Evolutionary conservation across 1,140 invertebrate genomes (phyloP).

Genomic region (Atopsyche davidsoni): DNA sequence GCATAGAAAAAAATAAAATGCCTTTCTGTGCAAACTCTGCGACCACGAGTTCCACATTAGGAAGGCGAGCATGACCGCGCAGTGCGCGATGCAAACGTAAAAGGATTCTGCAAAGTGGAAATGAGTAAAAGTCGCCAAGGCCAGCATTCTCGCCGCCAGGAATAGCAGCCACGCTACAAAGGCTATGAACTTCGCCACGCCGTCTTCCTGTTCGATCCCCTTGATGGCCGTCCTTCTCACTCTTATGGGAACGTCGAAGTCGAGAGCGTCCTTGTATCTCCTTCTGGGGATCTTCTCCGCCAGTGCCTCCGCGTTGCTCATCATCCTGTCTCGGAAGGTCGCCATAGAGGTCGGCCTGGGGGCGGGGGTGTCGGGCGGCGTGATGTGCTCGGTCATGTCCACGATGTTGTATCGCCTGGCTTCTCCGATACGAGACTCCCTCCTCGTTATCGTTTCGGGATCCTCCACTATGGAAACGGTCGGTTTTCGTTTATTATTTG

Average conservation of each 20-base stretch:
- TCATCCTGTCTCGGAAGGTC: constrained; percentile 15
- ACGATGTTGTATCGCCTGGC: constrained; percentile 17
- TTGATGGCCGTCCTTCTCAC: constrained; percentile 39
- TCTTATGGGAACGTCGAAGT: constrained; percentile 36
- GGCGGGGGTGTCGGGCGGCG: constrained; percentile 35
- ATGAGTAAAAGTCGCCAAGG: constrained; percentile 62
- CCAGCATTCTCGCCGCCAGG: constrained; percentile 58
- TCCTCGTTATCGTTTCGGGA: constrained; percentile 17
- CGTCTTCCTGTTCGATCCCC: constrained; percentile 63
- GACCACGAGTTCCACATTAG: constrained; percentile 53
- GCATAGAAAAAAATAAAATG: constrained; percentile 59
- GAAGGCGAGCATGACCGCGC: constrained; percentile 52
- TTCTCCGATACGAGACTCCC: not conserved
- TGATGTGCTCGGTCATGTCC: constrained; percentile 27
- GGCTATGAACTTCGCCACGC: constrained; percentile 55
- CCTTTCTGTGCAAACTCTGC: constrained; percentile 46
- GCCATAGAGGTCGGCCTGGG: constrained; percentile 21
- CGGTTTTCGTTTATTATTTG: constrained; percentile 11
- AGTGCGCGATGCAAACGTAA: constrained; percentile 53
- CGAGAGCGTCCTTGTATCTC: constrained; percentile 15
- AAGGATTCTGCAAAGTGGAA: constrained; percentile 57
- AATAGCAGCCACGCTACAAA: constrained; percentile 69
- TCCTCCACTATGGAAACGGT: constrained; percentile 32
- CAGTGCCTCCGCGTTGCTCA: constrained; percentile 20
- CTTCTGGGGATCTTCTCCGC: constrained; percentile 25